Evolutionary conservation across 2,113 vertebrate species (phyloP).

Genomic region (Acinonyx jubatus): DNA sequence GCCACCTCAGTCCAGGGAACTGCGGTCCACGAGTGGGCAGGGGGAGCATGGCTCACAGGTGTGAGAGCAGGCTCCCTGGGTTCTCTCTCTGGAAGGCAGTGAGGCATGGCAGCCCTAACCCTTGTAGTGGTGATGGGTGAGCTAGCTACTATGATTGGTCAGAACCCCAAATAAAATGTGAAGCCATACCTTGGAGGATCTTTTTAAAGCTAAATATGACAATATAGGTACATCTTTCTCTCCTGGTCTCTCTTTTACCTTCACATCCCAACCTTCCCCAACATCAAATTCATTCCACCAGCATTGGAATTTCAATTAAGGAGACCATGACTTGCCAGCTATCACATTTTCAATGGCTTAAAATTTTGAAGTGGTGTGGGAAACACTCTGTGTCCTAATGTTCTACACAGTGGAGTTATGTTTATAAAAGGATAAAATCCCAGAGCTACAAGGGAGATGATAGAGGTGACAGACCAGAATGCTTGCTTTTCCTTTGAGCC

Average conservation of each 20-base stretch:
- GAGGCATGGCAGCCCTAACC: accelerated
- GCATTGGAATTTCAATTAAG: slow-evolving; percentile 11
- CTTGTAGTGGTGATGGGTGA: neutral
- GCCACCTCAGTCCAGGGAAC: neutral
- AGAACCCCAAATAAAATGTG: neutral
- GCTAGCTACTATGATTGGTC: neutral
- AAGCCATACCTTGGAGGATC: neutral
- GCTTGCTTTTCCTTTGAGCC: slow-evolving; percentile 35
- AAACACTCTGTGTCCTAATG: slow-evolving; percentile 27
- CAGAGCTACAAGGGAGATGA: neutral
- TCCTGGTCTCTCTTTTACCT: neutral
- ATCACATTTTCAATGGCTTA: slow-evolving; percentile 8
- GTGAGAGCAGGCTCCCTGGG: neutral
- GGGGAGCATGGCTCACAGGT: neutral
- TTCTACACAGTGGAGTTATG: neutral
- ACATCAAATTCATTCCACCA: neutral
- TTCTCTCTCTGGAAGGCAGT: neutral
- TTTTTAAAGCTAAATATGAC: slow-evolving; percentile 10
- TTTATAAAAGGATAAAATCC: slow-evolving; percentile 39
- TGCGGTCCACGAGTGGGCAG: neutral
- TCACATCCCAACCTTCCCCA: neutral
- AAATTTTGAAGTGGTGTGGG: slow-evolving; percentile 16
- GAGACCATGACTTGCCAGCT: neutral
- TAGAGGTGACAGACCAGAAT: neutral
- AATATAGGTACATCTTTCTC: neutral